Percentiles rank a stretch among this genome's conserved stretches.
These are phyloP conservation scores for Alfaro cultratus DNA, from an alignment of 2,797 vertebrate species.

Conservation along the genomic window DNA sequence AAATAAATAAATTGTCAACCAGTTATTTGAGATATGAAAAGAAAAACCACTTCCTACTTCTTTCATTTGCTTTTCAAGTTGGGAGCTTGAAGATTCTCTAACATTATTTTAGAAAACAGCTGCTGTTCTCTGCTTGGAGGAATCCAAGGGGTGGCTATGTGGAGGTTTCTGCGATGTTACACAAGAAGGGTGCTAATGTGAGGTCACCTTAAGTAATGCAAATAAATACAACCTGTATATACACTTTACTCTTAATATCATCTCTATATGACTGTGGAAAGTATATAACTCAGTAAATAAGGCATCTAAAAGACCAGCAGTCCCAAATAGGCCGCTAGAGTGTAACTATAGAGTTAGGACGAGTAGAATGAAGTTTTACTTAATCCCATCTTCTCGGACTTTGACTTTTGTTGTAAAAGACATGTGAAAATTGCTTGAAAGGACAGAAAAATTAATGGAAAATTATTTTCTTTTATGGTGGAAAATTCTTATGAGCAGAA, in stretches of 20 bases:
- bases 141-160: constrained; percentile 42
- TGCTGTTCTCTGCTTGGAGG: constrained; percentile 19
- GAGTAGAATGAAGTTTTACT: constrained; percentile 69
- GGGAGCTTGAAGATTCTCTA: constrained; percentile 18
- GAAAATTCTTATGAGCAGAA: constrained; percentile 1
- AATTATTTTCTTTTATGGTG: not conserved
- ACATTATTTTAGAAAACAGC: constrained; percentile 12
- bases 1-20: constrained; percentile 4
- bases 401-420: constrained; percentile 5
- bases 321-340: constrained; percentile 68
- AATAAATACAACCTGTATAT: constrained; percentile 81
- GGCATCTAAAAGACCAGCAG: constrained; percentile 84
- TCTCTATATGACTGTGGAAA: constrained; percentile 72
- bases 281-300: constrained; percentile 82
- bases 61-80: constrained; percentile 20
- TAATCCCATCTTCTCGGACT: not conserved
- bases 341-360: constrained; percentile 73
- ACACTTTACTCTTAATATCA: constrained; percentile 77
- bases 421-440: constrained; percentile 10
- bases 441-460: not conserved
- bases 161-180: constrained; percentile 41
- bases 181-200: constrained; percentile 68
- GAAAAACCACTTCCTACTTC: constrained; percentile 17
- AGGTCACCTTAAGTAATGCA: constrained; percentile 67
- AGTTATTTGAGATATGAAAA: constrained; percentile 36